Base-by-base conservation (phyloP, 2,888 invertebrate species). In the Koerneria pararmatus region DNA sequence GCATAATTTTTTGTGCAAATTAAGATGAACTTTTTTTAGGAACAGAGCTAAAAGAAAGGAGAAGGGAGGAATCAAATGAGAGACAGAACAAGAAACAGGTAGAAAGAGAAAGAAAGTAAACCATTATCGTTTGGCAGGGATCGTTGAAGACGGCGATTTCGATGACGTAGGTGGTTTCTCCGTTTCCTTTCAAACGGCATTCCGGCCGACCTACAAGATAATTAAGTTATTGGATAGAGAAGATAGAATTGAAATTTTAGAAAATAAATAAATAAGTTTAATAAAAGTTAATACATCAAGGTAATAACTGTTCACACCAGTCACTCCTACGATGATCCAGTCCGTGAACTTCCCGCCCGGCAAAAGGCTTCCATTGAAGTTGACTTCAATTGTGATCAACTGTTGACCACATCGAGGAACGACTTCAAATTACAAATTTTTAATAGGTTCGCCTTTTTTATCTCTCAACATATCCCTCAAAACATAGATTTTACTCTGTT, bases 71-170 rank as follows among this genome's bases (percentile, higher is more conserved):
- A n/a, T n/a, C n/a, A n/a, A n/a, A n/a, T n/a, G n/a, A n/a, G n/a
- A n/a, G n/a, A n/a, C n/a, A n/a, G n/a, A n/a, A n/a, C n/a, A n/a
- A n/a, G n/a, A n/a, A n/a, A n/a, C n/a, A n/a, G n/a, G n/a, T n/a
- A n/a, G n/a, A n/a, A n/a, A n/a, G n/a, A n/a, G n/a, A n/a, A n/a
- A n/a, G n/a, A n/a, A n/a, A n/a, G n/a, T 22, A 24, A 54, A 81
- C 76, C 72, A 80, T 78, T 68, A 74, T 74, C 2, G 83, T 82
- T 19, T 72, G 68, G 62, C 83, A 82, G 0, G 80, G 80, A 69
- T 82, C 82, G 67, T 82, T 78, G 65, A 77, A 74, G 5, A 82
- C 75, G 2, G 79, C 78, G 34, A 82, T 82, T 65, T 82, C 79
- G 27, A 82, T 78, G 22, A 83, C 73, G 53, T 82, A 80, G 37